A percentile compares a stretch with the other conserved stretches of the same genome.
phyloP scores from a whole-genome alignment of 2,888 invertebrate species.

The Parnassius smintheus region DNA sequence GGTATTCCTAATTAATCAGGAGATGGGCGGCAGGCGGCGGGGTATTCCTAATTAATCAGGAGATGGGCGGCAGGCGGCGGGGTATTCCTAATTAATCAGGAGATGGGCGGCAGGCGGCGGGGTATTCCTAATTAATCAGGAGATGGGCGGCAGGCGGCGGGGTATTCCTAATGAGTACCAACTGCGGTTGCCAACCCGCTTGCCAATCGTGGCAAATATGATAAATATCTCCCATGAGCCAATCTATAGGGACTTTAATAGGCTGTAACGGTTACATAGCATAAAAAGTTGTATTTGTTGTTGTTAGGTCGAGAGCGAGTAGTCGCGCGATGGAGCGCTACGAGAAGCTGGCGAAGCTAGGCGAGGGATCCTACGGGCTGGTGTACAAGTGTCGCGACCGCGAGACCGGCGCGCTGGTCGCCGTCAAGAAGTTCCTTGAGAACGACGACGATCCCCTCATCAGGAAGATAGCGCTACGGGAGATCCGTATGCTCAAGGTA shows the following conservation, averaged over 20 bases:
- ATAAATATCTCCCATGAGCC: no score
- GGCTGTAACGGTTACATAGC: no score
- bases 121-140: no score
- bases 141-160: no score
- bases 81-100: no score
- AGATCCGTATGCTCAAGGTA: slow-evolving; percentile 97
- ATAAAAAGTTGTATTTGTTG: not conserved
- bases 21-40: no score
- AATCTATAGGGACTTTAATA: no score
- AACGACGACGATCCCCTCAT: slow-evolving; percentile 98
- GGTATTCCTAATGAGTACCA: not conserved
- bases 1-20: no score
- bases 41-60: no score
- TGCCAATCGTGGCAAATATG: no score
- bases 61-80: no score
- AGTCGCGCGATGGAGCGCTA: slow-evolving; percentile 96
- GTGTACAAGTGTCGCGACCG: slow-evolving; percentile 98
- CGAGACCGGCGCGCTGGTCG: slow-evolving; percentile 96
- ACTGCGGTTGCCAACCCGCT: not conserved
- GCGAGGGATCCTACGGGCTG: slow-evolving; percentile 97
- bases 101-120: no score
- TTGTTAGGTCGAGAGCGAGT: slow-evolving; percentile 87
- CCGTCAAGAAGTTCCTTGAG: slow-evolving; percentile 98
- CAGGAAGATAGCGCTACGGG: slow-evolving; percentile 96
- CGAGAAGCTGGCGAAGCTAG: slow-evolving; percentile 95